phyloP scores from a whole-genome alignment of 2,113 vertebrate species.

The Alces alces region DNA sequence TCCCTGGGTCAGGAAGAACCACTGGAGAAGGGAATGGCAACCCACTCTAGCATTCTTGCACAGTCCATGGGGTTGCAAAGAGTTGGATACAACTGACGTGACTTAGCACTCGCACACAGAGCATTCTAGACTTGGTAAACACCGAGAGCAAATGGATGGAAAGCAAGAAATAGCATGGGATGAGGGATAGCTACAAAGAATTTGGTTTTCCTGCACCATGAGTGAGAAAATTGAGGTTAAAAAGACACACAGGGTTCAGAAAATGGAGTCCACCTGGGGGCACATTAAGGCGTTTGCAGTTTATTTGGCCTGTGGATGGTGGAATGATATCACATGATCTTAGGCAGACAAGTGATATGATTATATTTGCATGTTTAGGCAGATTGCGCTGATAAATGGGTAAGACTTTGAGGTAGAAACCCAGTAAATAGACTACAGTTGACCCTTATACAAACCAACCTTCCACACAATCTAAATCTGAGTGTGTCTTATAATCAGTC shows the following conservation, averaged over 20 bases:
- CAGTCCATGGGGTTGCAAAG: not conserved
- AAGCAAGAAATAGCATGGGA: not conserved
- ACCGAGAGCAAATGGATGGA: not conserved
- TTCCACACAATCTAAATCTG: not conserved
- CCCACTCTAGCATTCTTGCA: not conserved
- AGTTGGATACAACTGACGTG: not conserved
- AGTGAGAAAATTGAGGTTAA: not conserved
- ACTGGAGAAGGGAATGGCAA: not conserved
- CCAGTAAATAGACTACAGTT: not conserved
- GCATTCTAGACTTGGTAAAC: not conserved
- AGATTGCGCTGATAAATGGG: not conserved
- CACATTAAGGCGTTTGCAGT: not conserved
- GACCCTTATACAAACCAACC: not conserved
- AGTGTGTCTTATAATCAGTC: not conserved
- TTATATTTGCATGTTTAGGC: not conserved
- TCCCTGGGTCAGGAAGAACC: not conserved
- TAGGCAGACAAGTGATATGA: not conserved
- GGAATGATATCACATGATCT: not conserved
- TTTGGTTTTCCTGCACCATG: not conserved
- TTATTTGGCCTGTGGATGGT: not conserved
- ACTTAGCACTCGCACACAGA: not conserved
- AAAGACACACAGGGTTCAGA: not conserved
- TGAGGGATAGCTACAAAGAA: not conserved
- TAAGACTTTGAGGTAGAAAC: not conserved
- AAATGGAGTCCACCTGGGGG: not conserved